Base-by-base conservation (phyloP, 2,888 invertebrate species). In the Idaea aversata region DNA sequence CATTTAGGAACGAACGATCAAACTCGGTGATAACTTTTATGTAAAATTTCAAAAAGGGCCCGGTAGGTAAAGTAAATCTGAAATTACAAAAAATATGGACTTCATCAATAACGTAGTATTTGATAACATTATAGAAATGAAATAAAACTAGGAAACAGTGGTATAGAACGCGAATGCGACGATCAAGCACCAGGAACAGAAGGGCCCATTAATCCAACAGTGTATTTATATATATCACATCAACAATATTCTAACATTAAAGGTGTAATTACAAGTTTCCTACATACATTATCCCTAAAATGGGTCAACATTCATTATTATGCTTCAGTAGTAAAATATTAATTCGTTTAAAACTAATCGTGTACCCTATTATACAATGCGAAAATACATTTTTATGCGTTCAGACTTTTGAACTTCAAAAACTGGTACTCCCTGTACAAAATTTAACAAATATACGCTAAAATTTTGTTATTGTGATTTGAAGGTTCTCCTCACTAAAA, bases 391-490 rank as follows among this genome's bases (percentile, higher is more conserved):
- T 86, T 77, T 74, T 78, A 70, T 73, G 78, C 84, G 91, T 91
- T 93, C 93, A 92, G 91, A 91, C 93, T 93, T 92, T 87, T 84
- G 91, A 91, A 91, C 93, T 82, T 85, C 85, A 75, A 86, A 47
- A 88, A 86, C 84, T 87, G 87, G 82, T 86, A 84, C 75, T 92
- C 93, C 93, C 93, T 92, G 93, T 93, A 92, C 92, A 92, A 83
- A 72, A 84, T 89, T 87, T 85, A 91, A 91, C 90, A 90, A 90
- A 85, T 84, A 85, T 86, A 88, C 87, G 80, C 86, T 81, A 83
- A 81, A 79, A 88, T 88, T 90, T 91, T 91, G 92, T 92, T 91
- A 91, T 76, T 92, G 93, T 92, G 92, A 92, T 90, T 86, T 91
- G 93, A 92, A 93, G 90, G 79, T 67, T 66, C 64, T 63, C 80